Base-by-base conservation (phyloP, 2,888 invertebrate species). In the Himalopsyche anomala region DNA sequence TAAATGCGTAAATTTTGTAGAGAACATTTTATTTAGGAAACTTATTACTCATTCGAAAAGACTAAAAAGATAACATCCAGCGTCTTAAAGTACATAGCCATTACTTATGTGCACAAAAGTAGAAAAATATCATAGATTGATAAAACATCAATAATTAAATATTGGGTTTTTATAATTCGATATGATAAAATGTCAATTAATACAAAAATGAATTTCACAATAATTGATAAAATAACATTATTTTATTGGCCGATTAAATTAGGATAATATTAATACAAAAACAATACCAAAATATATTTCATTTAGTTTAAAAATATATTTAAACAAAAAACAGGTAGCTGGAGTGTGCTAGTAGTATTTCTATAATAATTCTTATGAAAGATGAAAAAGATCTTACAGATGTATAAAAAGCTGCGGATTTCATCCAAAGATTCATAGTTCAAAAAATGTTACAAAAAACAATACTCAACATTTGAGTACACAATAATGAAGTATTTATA, bases 91-190 rank as follows among this genome's bases (percentile, higher is more conserved):
- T 62, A 83, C 62, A 83, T 62, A 83, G 40, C 51, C 55, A 62
- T 62, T 83, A 83, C 62, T 62, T 83, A 74, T 38, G 84, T 86
- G 86, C 84, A 81, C 80, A 81, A 84, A 51, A 86, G 84, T 84
- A 86, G 82, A 82, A 82, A 82, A 86, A 82, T 86, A 86, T 74
- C 74, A 45, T 80, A 80, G 45, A 80, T 80, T 80, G 80, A 45
- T 80, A 80, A 80, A 80, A 80, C 80, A 80, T 80, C 51, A 51
- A 80, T 80, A 80, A 80, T 40, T 45, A 45, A 84, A 84, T 84
- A 84, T 40, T 80, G 80, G 74, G 84, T 56, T 84, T 81, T 45
- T 45, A 45, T 80, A 42, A 80, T 80, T 80, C 80, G 51, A 45
- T 42, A 80, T 17, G 42, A 80, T 80, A 51, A 80, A 80, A 80